A percentile compares a stretch with the other conserved stretches of the same genome.
Conservation (phyloP, 2,888 invertebrate genomes). For the Torymus tubicola region DNA sequence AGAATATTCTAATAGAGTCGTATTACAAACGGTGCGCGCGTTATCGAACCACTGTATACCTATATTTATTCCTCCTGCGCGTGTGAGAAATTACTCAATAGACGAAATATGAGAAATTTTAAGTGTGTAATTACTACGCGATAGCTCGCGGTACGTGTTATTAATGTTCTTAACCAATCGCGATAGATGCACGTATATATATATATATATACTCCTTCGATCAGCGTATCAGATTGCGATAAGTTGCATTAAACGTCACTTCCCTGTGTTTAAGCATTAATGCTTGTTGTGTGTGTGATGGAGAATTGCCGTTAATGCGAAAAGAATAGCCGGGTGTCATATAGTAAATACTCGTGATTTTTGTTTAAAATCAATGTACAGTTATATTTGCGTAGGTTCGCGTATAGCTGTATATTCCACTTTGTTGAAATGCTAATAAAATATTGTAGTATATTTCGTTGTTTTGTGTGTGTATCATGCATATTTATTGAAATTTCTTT, state of each 20-base stretch:
- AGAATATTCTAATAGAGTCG: slow-evolving; percentile 22
- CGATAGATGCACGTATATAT: background rate
- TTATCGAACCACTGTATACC: background rate
- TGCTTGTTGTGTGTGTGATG: background rate
- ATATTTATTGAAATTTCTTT: too few species aligned
- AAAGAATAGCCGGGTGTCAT: too few species aligned
- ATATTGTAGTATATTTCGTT: too few species aligned
- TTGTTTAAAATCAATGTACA: too few species aligned
- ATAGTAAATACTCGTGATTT: too few species aligned
- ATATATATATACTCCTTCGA: slow-evolving; percentile 1
- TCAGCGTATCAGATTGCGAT: slow-evolving; percentile 22
- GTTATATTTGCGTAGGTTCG: too few species aligned
- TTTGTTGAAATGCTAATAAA: too few species aligned
- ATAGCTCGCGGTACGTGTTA: background rate
- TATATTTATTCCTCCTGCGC: slow-evolving; percentile 8
- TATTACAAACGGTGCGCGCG: background rate
- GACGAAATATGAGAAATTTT: slow-evolving; percentile 37
- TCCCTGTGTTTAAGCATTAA: slow-evolving; percentile 4
- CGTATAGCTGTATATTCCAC: too few species aligned
- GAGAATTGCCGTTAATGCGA: background rate
- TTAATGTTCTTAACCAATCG: slow-evolving; percentile 39
- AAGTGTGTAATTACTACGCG: slow-evolving; percentile 24
- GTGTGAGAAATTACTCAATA: slow-evolving; percentile 35
- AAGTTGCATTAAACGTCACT: slow-evolving; percentile 37
- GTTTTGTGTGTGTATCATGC: too few species aligned